phyloP scores from a whole-genome alignment of 2,888 invertebrate species.

The Ischnus inquisitorius region DNA sequence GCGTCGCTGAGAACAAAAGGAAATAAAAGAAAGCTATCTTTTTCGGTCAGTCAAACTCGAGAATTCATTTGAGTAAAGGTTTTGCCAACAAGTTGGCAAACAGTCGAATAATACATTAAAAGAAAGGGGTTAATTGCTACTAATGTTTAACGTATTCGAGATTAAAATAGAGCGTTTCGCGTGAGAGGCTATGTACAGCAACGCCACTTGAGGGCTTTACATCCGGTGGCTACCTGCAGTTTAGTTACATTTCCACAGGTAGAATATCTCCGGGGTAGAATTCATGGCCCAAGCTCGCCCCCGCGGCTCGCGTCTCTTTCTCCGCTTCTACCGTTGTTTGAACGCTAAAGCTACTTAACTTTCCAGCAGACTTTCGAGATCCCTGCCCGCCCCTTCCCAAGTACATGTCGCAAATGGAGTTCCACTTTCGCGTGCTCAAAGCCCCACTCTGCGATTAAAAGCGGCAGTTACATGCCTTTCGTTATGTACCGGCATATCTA shows the following conservation, averaged over 20 bases:
- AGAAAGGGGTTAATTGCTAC: not conserved
- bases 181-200: too few relatives aligned
- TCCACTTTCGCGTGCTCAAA: slow-evolving; percentile 60
- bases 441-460: slow-evolving; percentile 58
- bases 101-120: not conserved
- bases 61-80: slow-evolving; percentile 10
- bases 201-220: not conserved
- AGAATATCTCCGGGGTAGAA: slow-evolving; percentile 18
- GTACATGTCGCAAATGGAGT: slow-evolving; percentile 61
- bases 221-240: slow-evolving; percentile 4
- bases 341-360: slow-evolving; percentile 46
- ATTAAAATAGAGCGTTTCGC: not conserved
- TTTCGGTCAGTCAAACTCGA: slow-evolving; percentile 21
- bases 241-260: slow-evolving; percentile 13
- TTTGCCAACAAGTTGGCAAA: not conserved
- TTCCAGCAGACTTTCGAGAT: slow-evolving; percentile 35
- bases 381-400: not conserved
- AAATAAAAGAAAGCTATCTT: slow-evolving; percentile 13
- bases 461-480: slow-evolving; percentile 4
- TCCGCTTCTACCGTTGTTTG: slow-evolving; percentile 24
- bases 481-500: not conserved
- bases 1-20: not conserved
- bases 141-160: not conserved
- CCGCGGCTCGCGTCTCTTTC: not conserved
- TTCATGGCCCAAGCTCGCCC: not conserved